A percentile compares a stretch with the other conserved stretches of the same genome.
Conservation (phyloP, 92 coral and sea anemone genomes). For the Phenganax marumi region DNA sequence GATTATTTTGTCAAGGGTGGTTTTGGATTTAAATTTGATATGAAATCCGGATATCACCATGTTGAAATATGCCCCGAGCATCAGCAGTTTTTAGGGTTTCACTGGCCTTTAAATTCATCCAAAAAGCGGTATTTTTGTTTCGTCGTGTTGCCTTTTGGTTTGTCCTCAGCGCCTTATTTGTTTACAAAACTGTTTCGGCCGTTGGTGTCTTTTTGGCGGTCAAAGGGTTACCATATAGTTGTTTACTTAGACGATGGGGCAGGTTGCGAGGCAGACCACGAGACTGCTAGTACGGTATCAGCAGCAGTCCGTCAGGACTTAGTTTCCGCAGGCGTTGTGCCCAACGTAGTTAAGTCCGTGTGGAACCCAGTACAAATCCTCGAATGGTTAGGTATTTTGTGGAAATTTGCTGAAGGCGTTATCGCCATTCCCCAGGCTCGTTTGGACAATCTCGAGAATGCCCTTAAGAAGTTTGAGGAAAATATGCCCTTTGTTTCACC, state of each 20-base stretch:
- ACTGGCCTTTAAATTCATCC: constrained; percentile 12
- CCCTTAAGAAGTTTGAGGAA: constrained; percentile 2
- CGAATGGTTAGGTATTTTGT: constrained; percentile 42
- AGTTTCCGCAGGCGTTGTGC: constrained; percentile 17
- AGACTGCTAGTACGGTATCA: constrained; percentile 11
- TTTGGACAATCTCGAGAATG: not conserved
- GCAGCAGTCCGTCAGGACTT: constrained; percentile 12
- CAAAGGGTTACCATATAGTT: constrained; percentile 43
- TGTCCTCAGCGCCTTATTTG: constrained; percentile 54
- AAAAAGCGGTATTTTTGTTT: constrained; percentile 27
- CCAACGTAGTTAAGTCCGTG: constrained; percentile 18
- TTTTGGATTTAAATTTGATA: constrained; percentile 43
- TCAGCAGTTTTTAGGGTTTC: constrained; percentile 36
- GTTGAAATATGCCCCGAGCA: not conserved
- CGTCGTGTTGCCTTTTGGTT: constrained; percentile 45
- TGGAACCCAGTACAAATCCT: constrained; percentile 38
- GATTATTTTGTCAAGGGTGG: too few species aligned
- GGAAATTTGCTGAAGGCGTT: constrained; percentile 24
- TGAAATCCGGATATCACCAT: constrained; percentile 42
- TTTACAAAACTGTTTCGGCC: constrained; percentile 54
- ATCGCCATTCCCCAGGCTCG: constrained; percentile 35
- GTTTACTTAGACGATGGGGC: constrained; percentile 54
- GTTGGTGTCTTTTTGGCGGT: constrained; percentile 46
- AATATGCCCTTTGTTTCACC: constrained; percentile 19
- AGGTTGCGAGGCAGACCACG: constrained; percentile 32